phyloP scores from a whole-genome alignment of 2,797 vertebrate species.

The Eospalax fontanierii region DNA sequence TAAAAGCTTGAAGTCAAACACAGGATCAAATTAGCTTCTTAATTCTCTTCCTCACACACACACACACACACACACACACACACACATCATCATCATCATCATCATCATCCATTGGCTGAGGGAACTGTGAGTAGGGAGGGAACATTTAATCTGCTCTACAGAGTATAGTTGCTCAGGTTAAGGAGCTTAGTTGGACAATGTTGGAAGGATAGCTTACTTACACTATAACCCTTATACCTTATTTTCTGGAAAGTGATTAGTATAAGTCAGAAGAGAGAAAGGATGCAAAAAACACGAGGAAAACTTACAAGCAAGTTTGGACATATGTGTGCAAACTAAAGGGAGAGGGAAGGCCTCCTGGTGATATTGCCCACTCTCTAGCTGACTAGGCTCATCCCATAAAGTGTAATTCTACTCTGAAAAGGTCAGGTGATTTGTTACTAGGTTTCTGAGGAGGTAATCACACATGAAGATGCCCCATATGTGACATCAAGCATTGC shows the following conservation, averaged over 20 bases:
- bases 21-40: background rate
- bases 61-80: background rate
- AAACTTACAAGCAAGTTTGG: background rate
- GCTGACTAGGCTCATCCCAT: background rate
- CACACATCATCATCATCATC: background rate
- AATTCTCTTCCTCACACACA: background rate
- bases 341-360: background rate
- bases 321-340: background rate
- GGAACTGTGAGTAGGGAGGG: background rate
- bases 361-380: background rate
- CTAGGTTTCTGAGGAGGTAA: background rate
- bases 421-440: background rate
- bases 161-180: background rate
- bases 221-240: background rate
- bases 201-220: background rate
- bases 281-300: slow-evolving; percentile 11
- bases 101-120: background rate
- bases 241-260: slow-evolving; percentile 21
- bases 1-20: background rate
- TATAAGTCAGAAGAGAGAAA: background rate
- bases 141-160: background rate
- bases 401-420: background rate
- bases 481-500: background rate
- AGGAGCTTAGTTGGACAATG: background rate
- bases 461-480: background rate